A percentile compares a stretch with the other conserved stretches of the same genome.
These are phyloP conservation scores for Oreotrochilus melanogaster DNA, from an alignment of 2,113 vertebrate species.

Conservation along the genomic window DNA sequence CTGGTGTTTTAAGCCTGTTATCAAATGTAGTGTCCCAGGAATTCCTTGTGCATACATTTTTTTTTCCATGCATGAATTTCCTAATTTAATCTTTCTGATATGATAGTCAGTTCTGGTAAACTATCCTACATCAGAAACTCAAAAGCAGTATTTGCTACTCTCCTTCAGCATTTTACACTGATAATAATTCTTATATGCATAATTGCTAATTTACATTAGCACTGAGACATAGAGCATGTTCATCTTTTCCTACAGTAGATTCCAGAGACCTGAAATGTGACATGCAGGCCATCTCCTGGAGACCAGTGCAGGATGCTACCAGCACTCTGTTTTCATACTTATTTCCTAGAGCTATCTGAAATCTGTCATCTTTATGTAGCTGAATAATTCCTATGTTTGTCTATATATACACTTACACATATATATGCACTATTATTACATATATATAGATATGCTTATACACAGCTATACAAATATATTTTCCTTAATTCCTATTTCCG, in stretches of 20 bases:
- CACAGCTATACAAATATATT: too few species aligned
- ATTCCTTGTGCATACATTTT: neutral
- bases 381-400: rapidly evolving
- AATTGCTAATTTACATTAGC: neutral
- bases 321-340: neutral
- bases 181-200: neutral
- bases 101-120: neutral
- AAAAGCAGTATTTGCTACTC: neutral
- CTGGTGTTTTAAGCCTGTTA: neutral
- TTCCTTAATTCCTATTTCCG: neutral
- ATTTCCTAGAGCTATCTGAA: neutral
- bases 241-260: neutral
- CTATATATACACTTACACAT: neutral
- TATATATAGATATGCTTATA: neutral
- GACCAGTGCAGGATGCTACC: neutral
- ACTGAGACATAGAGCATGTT: neutral
- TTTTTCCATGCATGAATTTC: neutral
- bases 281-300: neutral
- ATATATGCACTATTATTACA: neutral
- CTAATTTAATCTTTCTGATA: neutral
- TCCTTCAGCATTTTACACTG: neutral
- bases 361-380: neutral
- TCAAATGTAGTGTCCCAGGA: neutral
- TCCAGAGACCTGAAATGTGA: neutral
- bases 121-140: neutral